These are phyloP conservation scores for Nasonia oneida DNA, from an alignment of 2,888 invertebrate species.

Conservation along the genomic window DNA sequence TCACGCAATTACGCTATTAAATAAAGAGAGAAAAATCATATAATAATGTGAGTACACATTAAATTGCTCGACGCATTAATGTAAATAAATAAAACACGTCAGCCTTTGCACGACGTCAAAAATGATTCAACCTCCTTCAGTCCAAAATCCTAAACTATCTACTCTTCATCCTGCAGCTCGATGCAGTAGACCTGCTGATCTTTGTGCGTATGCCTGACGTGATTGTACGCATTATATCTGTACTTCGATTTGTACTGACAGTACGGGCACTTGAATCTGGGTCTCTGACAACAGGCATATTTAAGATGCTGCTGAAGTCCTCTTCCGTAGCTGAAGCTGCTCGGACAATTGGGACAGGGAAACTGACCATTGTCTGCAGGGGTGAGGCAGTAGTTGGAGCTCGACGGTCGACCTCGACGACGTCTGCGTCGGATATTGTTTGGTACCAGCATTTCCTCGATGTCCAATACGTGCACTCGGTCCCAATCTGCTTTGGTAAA, in stretches of 20 bases:
- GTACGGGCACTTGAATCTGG: conserved; percentile 74
- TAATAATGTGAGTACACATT: too few relatives aligned
- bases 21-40: too few relatives aligned
- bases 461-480: neutral
- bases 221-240: conserved; percentile 72
- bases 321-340: conserved; percentile 69
- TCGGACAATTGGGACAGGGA: conserved; percentile 67
- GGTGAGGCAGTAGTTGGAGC: neutral
- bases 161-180: conserved; percentile 62
- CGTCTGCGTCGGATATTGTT: conserved; percentile 22
- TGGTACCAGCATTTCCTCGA: conserved; percentile 67
- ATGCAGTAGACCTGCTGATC: conserved; percentile 66
- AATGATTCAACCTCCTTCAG: neutral
- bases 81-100: neutral
- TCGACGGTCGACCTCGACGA: conserved; percentile 48
- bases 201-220: conserved; percentile 70
- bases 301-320: conserved; percentile 72
- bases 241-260: conserved; percentile 72
- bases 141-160: neutral
- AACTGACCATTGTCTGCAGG: conserved; percentile 46
- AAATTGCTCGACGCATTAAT: too few relatives aligned
- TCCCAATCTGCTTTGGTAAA: conserved; percentile 18
- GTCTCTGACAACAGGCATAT: conserved; percentile 71
- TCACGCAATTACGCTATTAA: neutral
- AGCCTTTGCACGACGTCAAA: neutral